These are phyloP conservation scores for Drosophila aff. DNA, from an alignment of 1,140 invertebrate genomes.

Conservation along the genomic window DNA sequence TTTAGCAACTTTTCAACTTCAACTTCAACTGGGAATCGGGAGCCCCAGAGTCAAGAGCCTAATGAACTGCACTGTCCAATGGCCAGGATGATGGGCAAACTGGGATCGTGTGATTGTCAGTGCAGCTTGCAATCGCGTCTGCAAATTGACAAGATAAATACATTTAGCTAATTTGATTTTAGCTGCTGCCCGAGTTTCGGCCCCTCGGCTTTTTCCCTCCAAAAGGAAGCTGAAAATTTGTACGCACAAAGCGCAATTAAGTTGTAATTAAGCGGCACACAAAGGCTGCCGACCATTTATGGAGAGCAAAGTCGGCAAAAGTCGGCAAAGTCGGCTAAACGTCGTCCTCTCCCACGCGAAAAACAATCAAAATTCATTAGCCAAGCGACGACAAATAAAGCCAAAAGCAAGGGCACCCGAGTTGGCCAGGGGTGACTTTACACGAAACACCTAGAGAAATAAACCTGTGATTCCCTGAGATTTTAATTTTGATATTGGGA, in stretches of 20 bases:
- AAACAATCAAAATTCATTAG: slow-evolving; percentile 82
- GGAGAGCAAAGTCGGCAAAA: slow-evolving; percentile 16
- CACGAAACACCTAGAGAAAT: not conserved
- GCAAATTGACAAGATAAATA: slow-evolving; percentile 84
- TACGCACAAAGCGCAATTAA: slow-evolving; percentile 79
- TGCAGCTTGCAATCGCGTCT: slow-evolving; percentile 66
- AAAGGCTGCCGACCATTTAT: slow-evolving; percentile 47
- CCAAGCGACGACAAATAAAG: slow-evolving; percentile 77
- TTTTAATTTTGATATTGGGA: no score
- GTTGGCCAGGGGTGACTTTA: slow-evolving; percentile 28
- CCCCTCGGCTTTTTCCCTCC: slow-evolving; percentile 2
- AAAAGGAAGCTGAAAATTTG: slow-evolving; percentile 73
- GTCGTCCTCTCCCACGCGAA: slow-evolving; percentile 54
- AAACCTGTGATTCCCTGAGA: not conserved
- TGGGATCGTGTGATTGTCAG: slow-evolving; percentile 68
- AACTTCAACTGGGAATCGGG: slow-evolving; percentile 31
- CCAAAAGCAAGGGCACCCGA: slow-evolving; percentile 50
- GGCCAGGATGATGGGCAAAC: slow-evolving; percentile 25
- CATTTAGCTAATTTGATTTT: slow-evolving; percentile 82
- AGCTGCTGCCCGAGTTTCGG: slow-evolving; percentile 37
- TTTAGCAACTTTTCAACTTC: slow-evolving; percentile 82
- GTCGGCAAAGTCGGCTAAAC: not conserved
- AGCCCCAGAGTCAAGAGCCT: slow-evolving; percentile 33
- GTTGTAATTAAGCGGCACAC: slow-evolving; percentile 75
- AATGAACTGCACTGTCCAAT: slow-evolving; percentile 65